Base-by-base conservation (phyloP, 2,797 vertebrate species). In the Sebastiscus albofasciatus region DNA sequence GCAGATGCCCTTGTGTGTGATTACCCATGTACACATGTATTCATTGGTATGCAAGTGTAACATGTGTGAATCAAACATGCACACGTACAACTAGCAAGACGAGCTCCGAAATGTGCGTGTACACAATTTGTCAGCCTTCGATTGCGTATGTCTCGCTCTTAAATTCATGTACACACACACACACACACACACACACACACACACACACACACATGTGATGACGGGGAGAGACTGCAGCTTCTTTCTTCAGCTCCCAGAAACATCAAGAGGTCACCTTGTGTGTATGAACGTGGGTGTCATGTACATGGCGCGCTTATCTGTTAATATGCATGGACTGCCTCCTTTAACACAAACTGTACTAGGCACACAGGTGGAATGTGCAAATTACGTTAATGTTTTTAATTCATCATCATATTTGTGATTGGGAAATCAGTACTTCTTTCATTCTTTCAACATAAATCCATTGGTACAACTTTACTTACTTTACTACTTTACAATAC, bases 211-310 rank as follows among this genome's bases (percentile, higher is more conserved):
- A 72, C 36, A 73, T 39, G 42, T 58, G 29, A 18, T 10, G 11
- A 36, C 2, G 1, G n/a, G 8, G 20, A 69, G 59, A 69, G 61
- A 5, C 33, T 14, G 33, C 62, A 16, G 34, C 42, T 31, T 62
- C 20, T 58, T 49, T 79, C n/a, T 55, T 14, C 6, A 58, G 36
- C 18, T 18, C 12, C 46, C 33, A 52, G 8, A 46, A 54, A 42
- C 61, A 36, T 54, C 31, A 22, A 52, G 39, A 59, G 70, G 80
- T 80, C 49, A 73, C 65, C 46, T 71, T 72, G 78, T 66, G 22
- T 56, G 5, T 49, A 11, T 55, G 69, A 22, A n/a, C 36, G 66
- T 68, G 29, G 4, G 52, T 26, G 70, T 22, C 1, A 8, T 42
- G 7, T 26, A 20, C 12, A 36, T 5, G 2, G 42, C 56, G 36